phyloP scores from a whole-genome alignment of 2,888 invertebrate genomes.

The Drosophila paranaensis region DNA sequence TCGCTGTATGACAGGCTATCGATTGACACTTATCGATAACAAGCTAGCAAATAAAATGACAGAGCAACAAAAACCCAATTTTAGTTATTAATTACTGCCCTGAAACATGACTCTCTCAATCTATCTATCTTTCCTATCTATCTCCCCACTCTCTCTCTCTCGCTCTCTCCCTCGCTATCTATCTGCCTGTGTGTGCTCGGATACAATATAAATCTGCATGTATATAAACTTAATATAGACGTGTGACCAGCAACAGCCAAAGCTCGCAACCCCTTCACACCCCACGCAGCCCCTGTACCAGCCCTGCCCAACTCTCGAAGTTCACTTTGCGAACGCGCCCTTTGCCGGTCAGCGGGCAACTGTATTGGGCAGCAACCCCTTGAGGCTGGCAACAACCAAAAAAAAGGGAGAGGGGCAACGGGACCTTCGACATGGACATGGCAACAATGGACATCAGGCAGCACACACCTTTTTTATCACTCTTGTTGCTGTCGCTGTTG shows the following conservation, averaged over 20 bases:
- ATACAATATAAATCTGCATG: conserved; percentile 35
- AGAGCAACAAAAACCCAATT: conserved; percentile 38
- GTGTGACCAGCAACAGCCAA: conserved; percentile 26
- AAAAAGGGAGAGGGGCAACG: neutral
- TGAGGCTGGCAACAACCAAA: conserved; percentile 5
- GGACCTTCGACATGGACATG: conserved; percentile 43
- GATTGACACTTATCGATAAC: conserved; percentile 19
- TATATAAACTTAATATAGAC: conserved; percentile 47
- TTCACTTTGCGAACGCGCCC: conserved; percentile 36
- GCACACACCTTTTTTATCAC: conserved; percentile 61
- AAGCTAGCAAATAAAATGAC: conserved; percentile 4
- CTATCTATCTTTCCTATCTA: neutral
- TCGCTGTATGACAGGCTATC: neutral
- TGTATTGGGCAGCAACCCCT: conserved; percentile 26
- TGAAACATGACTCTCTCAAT: neutral
- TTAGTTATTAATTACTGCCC: conserved; percentile 55
- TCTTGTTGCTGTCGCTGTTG: conserved; percentile 15
- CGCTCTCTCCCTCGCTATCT: neutral
- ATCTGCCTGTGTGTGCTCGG: neutral
- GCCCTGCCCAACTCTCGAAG: neutral
- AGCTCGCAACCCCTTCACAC: neutral
- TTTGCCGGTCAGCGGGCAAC: conserved; percentile 28
- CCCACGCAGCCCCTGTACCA: neutral
- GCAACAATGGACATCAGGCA: conserved; percentile 51
- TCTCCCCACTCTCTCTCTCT: neutral